Percentiles rank a stretch among this genome's conserved stretches.
phyloP scores from a whole-genome alignment of 2,797 vertebrate genomes.

The Cuniculus paca region DNA sequence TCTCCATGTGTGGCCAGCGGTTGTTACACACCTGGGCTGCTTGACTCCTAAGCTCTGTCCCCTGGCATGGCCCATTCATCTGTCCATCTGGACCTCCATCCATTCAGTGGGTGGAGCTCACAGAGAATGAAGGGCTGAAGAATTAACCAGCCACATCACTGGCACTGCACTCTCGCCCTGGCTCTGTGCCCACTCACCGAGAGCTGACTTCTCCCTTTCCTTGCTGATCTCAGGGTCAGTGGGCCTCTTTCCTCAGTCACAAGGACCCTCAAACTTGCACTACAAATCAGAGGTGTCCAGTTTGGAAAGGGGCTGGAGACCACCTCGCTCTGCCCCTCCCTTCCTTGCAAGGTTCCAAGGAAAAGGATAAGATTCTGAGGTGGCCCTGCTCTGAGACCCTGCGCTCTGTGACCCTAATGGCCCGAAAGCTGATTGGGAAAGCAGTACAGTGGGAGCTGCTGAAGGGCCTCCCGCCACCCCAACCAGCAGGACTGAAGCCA shows the following conservation, averaged over 20 bases:
- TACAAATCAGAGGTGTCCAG: not conserved
- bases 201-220: too few species aligned
- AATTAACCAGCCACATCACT: not conserved
- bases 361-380: not conserved
- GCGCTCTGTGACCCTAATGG: not conserved
- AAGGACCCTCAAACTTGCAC: not conserved
- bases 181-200: not conserved
- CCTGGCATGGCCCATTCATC: not conserved
- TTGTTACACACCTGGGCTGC: rapidly evolving
- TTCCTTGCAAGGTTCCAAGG: not conserved
- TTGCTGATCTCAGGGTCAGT: not conserved
- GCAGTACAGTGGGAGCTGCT: not conserved
- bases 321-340: not conserved
- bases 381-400: not conserved
- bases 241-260: not conserved
- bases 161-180: not conserved
- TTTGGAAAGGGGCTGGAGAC: not conserved
- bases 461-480: not conserved
- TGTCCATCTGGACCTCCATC: not conserved
- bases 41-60: not conserved
- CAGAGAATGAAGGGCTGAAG: not conserved
- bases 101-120: not conserved
- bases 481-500: not conserved
- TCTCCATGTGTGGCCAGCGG: not conserved
- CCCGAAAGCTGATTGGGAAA: too few species aligned